A percentile compares a stretch with the other conserved stretches of the same genome.
These are phyloP conservation scores for Manis pentadactyla DNA, from an alignment of 2,797 vertebrate species.

Conservation along the genomic window DNA sequence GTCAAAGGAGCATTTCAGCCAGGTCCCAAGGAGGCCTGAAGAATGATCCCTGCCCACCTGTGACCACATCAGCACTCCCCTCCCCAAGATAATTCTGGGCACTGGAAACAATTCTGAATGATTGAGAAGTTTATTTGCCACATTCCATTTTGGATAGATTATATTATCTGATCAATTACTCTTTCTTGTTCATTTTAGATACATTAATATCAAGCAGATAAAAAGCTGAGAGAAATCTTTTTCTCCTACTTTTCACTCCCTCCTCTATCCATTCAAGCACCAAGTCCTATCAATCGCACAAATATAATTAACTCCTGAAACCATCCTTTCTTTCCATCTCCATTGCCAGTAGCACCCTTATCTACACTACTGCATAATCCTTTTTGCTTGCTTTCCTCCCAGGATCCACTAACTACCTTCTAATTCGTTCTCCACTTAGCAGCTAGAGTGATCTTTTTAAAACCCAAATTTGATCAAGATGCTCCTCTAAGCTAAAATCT, in stretches of 20 bases:
- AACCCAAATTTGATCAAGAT: neutral
- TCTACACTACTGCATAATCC: neutral
- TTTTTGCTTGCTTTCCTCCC: neutral
- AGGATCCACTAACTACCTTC: neutral
- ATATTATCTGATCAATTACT: neutral
- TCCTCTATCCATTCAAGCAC: neutral
- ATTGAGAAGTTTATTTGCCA: neutral
- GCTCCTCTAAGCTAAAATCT: neutral
- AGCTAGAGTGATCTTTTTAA: neutral
- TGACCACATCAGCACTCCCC: neutral
- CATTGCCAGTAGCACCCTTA: neutral
- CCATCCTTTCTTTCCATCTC: neutral
- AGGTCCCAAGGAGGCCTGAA: neutral
- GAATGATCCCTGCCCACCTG: neutral
- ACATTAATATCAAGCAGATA: neutral
- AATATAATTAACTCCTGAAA: constrained; percentile 2
- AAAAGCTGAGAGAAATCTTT: neutral
- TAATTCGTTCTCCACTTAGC: neutral
- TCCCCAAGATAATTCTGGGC: neutral
- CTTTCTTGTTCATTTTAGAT: constrained; percentile 4
- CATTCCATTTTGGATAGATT: neutral
- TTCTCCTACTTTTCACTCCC: neutral
- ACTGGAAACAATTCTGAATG: neutral
- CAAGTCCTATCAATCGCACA: neutral
- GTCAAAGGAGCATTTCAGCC: neutral